phyloP scores from a whole-genome alignment of 2,113 vertebrate species.

The Fregetta grallaria region DNA sequence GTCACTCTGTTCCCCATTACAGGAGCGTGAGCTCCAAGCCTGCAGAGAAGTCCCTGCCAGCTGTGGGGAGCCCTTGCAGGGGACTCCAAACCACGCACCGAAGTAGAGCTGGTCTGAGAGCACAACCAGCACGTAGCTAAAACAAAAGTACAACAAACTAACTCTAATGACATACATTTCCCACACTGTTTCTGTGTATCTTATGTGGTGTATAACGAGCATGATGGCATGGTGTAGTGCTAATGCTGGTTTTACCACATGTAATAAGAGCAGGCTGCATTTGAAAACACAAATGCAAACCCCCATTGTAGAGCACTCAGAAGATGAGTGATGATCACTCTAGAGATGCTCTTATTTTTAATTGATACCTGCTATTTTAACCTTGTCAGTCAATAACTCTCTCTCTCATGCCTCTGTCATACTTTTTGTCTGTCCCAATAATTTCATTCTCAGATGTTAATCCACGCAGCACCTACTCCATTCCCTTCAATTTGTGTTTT shows the following conservation, averaged over 20 bases:
- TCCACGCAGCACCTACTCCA: background rate
- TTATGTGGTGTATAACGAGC: accelerated
- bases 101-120: background rate
- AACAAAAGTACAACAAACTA: background rate
- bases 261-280: background rate
- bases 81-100: background rate
- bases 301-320: background rate
- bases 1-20: background rate
- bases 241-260: background rate
- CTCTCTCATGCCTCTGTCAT: background rate
- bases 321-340: background rate
- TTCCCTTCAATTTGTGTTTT: background rate
- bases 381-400: background rate
- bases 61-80: background rate
- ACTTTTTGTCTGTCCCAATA: background rate
- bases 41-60: background rate
- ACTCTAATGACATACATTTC: background rate
- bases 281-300: background rate
- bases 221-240: no score
- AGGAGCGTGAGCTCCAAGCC: background rate
- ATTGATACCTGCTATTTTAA: background rate
- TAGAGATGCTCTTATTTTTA: background rate
- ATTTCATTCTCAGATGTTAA: background rate
- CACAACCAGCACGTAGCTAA: background rate
- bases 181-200: background rate